Conservation (phyloP, 1,140 invertebrate genomes). For the Trichonephila clavata region DNA sequence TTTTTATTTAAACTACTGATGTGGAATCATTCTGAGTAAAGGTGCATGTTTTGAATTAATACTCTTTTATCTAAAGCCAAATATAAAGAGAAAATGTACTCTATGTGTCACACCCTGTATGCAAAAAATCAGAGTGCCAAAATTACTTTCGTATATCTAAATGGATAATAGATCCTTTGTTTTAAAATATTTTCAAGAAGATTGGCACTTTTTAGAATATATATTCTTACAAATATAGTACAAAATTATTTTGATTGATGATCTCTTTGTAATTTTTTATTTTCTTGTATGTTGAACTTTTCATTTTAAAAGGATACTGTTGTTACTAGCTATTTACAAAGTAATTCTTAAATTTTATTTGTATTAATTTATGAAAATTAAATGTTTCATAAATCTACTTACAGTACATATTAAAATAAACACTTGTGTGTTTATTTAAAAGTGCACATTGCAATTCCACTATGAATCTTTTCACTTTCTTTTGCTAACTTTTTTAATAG, state of each 20-base stretch:
- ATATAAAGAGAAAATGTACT: conserved; percentile 40
- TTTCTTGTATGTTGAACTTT: not conserved
- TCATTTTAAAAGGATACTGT: not conserved
- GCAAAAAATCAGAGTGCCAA: conserved; percentile 48
- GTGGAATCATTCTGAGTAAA: not conserved
- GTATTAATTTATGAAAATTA: not conserved
- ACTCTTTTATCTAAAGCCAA: not conserved
- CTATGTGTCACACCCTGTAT: conserved; percentile 51
- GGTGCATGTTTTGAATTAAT: not conserved
- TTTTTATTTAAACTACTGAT: not conserved
- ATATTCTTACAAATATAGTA: conserved; percentile 24
- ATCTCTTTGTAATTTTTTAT: conserved; percentile 1
- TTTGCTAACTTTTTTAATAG: not conserved
- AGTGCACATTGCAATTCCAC: not conserved
- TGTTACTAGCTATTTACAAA: not conserved
- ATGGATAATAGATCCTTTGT: conserved; percentile 13
- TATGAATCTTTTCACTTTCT: not conserved
- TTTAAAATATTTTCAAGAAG: conserved; percentile 28
- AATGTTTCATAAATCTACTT: not conserved
- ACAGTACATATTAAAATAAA: not conserved
- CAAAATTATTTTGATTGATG: conserved; percentile 32
- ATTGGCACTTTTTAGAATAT: conserved; percentile 29
- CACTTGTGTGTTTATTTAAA: not conserved
- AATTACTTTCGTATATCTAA: conserved; percentile 41
- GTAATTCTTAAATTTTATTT: not conserved